These are phyloP conservation scores for Merodon equestris DNA, from an alignment of 2,888 invertebrate species.

Conservation along the genomic window DNA sequence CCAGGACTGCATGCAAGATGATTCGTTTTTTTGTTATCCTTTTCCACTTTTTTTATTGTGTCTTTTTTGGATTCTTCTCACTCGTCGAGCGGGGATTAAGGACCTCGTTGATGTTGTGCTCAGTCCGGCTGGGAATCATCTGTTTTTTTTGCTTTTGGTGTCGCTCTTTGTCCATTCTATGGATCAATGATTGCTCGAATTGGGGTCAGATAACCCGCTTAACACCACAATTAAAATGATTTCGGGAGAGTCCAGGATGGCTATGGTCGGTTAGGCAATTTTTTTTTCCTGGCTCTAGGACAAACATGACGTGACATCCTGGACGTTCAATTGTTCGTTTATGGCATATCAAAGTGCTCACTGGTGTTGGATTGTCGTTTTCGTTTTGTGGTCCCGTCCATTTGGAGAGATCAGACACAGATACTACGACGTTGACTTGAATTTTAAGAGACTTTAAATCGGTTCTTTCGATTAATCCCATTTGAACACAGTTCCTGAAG, in stretches of 20 bases:
- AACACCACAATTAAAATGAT: slow-evolving; percentile 50
- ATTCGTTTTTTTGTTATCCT: slow-evolving; percentile 33
- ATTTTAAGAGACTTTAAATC: no score
- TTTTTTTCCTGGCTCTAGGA: slow-evolving; percentile 4
- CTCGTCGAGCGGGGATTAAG: slow-evolving; percentile 14
- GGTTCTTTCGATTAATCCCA: no score
- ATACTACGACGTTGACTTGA: no score
- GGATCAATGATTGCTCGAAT: slow-evolving; percentile 36
- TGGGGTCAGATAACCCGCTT: slow-evolving; percentile 55
- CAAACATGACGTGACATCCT: slow-evolving; percentile 17
- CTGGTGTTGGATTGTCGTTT: no score
- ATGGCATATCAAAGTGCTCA: no score
- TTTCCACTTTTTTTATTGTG: no score
- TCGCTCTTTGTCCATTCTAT: slow-evolving; percentile 14
- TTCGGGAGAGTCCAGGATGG: slow-evolving; percentile 26
- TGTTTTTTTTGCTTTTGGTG: slow-evolving; percentile 10
- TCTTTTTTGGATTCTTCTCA: slow-evolving; percentile 33
- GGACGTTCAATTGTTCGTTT: slow-evolving; percentile 15
- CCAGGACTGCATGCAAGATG: slow-evolving; percentile 47
- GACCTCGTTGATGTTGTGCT: slow-evolving; percentile 1
- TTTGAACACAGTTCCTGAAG: no score
- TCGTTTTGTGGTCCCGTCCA: no score
- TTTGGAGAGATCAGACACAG: no score
- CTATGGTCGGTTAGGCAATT: slow-evolving; percentile 6
- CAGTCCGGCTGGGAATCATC: neutral